phyloP scores from a whole-genome alignment of 2,888 invertebrate genomes.

The Arenicola marina region DNA sequence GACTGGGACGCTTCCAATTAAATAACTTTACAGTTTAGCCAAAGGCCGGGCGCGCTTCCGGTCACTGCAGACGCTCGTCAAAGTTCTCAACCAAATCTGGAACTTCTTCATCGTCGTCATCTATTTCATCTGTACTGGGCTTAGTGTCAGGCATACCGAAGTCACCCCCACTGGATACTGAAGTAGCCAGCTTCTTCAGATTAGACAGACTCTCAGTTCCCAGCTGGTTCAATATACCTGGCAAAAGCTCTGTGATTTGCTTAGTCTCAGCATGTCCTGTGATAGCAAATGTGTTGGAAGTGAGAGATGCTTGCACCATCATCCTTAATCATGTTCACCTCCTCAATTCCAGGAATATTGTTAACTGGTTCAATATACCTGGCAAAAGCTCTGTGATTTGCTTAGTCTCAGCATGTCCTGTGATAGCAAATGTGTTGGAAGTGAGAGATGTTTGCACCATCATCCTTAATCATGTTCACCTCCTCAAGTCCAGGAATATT shows the following conservation, averaged over 20 bases:
- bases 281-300: slow-evolving; percentile 98
- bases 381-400: too few relatives aligned
- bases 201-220: slow-evolving; percentile 96
- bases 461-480: too few relatives aligned
- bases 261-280: slow-evolving; percentile 98
- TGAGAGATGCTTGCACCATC: slow-evolving; percentile 99
- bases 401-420: too few relatives aligned
- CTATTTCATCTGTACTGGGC: slow-evolving; percentile 67
- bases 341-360: too few relatives aligned
- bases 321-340: slow-evolving; percentile 99
- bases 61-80: too few relatives aligned
- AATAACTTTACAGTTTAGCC: too few relatives aligned
- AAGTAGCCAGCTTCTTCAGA: slow-evolving; percentile 72
- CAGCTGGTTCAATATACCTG: slow-evolving; percentile 95
- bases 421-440: too few relatives aligned
- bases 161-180: slow-evolving; percentile 20
- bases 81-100: slow-evolving; percentile 96
- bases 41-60: too few relatives aligned
- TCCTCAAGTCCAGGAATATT: too few relatives aligned
- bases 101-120: slow-evolving; percentile 84
- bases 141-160: slow-evolving; percentile 63
- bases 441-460: too few relatives aligned
- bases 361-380: too few relatives aligned
- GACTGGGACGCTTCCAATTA: too few relatives aligned
- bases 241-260: slow-evolving; percentile 96